These are phyloP conservation scores for Kryptopterus vitreolus DNA, from an alignment of 2,797 vertebrate genomes.

Conservation along the genomic window DNA sequence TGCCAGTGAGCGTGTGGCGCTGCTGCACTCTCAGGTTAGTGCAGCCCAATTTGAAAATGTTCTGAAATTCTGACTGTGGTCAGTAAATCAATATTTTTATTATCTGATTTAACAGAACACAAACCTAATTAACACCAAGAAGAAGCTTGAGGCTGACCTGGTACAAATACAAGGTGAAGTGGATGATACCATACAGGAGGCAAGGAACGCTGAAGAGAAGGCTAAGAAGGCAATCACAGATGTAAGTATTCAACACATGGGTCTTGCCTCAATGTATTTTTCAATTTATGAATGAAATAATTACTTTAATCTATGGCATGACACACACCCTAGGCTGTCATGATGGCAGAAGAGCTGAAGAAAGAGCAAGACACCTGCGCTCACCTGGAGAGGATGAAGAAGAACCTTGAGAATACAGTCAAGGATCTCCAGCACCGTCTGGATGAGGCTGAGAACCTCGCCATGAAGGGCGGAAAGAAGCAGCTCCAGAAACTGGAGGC, in stretches of 20 bases:
- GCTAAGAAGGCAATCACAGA: slow-evolving; percentile 91
- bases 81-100: neutral
- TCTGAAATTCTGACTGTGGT: neutral
- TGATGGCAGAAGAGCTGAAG: slow-evolving; percentile 92
- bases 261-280: neutral
- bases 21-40: slow-evolving; percentile 79
- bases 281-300: neutral
- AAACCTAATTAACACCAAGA: slow-evolving; percentile 78
- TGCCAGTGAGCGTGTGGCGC: slow-evolving; percentile 79
- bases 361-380: slow-evolving; percentile 89
- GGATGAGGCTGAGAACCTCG: slow-evolving; percentile 88
- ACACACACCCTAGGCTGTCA: slow-evolving; percentile 75
- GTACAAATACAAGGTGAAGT: slow-evolving; percentile 82
- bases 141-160: slow-evolving; percentile 83
- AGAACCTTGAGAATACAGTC: slow-evolving; percentile 85
- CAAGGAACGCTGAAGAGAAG: slow-evolving; percentile 88
- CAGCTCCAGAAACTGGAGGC: slow-evolving; percentile 88
- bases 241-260: slow-evolving; percentile 66
- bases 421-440: slow-evolving; percentile 87
- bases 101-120: slow-evolving; percentile 74
- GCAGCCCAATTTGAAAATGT: neutral
- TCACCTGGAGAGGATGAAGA: slow-evolving; percentile 77
- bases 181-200: slow-evolving; percentile 84
- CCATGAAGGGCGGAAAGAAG: slow-evolving; percentile 89
- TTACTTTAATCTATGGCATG: neutral